A percentile compares a stretch with the other conserved stretches of the same genome.
These are phyloP conservation scores for Hypsopygia costalis DNA, from an alignment of 2,888 invertebrate genomes.

Conservation along the genomic window DNA sequence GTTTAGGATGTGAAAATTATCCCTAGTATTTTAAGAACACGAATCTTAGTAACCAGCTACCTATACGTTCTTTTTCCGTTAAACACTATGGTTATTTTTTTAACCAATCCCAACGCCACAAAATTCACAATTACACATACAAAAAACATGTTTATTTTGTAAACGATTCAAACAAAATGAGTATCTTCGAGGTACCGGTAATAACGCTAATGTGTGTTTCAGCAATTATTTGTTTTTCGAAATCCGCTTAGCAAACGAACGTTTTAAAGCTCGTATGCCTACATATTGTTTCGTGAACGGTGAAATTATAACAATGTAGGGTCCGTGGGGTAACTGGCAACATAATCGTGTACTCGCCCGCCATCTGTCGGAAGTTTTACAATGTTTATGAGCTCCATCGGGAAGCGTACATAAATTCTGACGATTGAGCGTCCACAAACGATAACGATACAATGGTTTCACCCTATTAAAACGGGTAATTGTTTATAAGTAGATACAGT, in stretches of 20 bases:
- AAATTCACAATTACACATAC: too few relatives aligned
- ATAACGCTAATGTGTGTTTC: slow-evolving; percentile 7
- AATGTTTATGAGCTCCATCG: slow-evolving; percentile 75
- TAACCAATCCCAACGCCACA: too few relatives aligned
- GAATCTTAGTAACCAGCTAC: too few relatives aligned
- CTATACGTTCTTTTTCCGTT: too few relatives aligned
- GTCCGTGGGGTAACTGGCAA: slow-evolving; percentile 33
- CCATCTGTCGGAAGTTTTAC: slow-evolving; percentile 77
- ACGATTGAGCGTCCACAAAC: slow-evolving; percentile 55
- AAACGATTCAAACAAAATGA: background rate
- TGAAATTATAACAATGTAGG: slow-evolving; percentile 36
- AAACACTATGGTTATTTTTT: too few relatives aligned
- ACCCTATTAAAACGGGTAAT: slow-evolving; percentile 47
- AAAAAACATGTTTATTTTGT: too few relatives aligned
- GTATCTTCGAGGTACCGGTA: slow-evolving; percentile 2
- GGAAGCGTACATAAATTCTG: slow-evolving; percentile 70
- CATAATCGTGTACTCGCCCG: slow-evolving; percentile 60
- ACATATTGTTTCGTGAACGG: slow-evolving; percentile 38
- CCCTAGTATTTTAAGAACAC: too few relatives aligned
- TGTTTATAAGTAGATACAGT: slow-evolving; percentile 29
- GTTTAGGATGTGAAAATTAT: too few relatives aligned
- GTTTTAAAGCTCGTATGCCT: slow-evolving; percentile 42
- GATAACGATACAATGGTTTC: slow-evolving; percentile 58
- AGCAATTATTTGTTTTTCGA: slow-evolving; percentile 28
- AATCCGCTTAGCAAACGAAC: slow-evolving; percentile 45